phyloP scores from a whole-genome alignment of 92 coral and sea anemone genomes.

The Scolanthus callimorphus region DNA sequence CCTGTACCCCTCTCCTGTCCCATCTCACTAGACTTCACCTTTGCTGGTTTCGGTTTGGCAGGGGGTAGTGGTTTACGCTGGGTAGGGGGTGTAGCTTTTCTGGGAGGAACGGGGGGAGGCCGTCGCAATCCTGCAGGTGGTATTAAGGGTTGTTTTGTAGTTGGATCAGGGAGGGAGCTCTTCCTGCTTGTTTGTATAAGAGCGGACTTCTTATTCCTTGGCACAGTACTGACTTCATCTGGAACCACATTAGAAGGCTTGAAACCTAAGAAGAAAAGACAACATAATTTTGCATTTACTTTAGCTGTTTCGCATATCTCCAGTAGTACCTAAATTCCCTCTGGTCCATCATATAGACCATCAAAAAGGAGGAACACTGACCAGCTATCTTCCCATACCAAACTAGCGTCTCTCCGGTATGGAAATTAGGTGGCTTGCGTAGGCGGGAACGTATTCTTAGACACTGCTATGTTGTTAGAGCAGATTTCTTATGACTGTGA shows the following conservation, averaged over 20 bases:
- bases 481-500: too few relatives aligned
- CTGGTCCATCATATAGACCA: too few relatives aligned
- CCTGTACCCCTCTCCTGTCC: not conserved
- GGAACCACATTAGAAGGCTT: not conserved
- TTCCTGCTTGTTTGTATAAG: slow-evolving; percentile 22
- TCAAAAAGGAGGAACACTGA: too few relatives aligned
- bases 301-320: too few relatives aligned
- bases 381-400: too few relatives aligned
- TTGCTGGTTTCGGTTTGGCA: slow-evolving; percentile 15
- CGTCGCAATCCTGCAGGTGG: not conserved
- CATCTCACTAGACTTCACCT: not conserved
- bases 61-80: slow-evolving; percentile 44
- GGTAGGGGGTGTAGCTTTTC: slow-evolving; percentile 28
- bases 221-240: slow-evolving; percentile 20
- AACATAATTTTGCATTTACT: too few relatives aligned
- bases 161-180: slow-evolving; percentile 2
- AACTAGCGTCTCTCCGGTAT: too few relatives aligned
- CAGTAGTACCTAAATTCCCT: too few relatives aligned
- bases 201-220: slow-evolving; percentile 16
- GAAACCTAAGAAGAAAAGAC: not conserved
- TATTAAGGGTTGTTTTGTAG: not conserved
- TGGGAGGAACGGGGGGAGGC: slow-evolving; percentile 8
- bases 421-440: too few relatives aligned
- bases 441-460: too few relatives aligned
- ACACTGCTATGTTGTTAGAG: too few relatives aligned